Evolutionary conservation across 2,888 invertebrate genomes (phyloP).

Genomic region (Noctua janthe): DNA sequence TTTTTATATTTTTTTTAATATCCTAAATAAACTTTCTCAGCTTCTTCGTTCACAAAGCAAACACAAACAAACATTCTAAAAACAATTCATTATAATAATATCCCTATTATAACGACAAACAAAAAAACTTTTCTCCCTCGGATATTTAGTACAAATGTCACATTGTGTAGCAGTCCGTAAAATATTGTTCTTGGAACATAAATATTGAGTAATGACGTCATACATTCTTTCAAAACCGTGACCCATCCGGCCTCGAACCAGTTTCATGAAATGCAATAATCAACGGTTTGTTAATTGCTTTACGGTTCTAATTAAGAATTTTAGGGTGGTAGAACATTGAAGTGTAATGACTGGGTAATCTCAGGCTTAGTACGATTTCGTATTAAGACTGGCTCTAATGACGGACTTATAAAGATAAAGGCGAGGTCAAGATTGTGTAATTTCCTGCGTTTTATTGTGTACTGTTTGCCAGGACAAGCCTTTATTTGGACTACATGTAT

Average conservation of each 20-base stretch:
- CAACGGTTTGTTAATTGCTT: slow-evolving; percentile 35
- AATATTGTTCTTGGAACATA: slow-evolving; percentile 44
- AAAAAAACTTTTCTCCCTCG: neutral
- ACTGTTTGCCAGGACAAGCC: neutral
- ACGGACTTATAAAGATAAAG: slow-evolving; percentile 54
- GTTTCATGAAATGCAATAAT: slow-evolving; percentile 35
- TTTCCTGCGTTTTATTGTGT: slow-evolving; percentile 31
- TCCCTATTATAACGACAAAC: slow-evolving; percentile 13
- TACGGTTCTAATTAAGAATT: slow-evolving; percentile 40
- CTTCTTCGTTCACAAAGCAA: neutral
- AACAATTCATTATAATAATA: slow-evolving; percentile 13
- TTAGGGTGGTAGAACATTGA: slow-evolving; percentile 33
- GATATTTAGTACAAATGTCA: slow-evolving; percentile 32
- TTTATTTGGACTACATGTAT: neutral
- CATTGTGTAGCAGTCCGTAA: slow-evolving; percentile 37
- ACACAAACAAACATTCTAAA: slow-evolving; percentile 22
- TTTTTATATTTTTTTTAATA: too few species aligned
- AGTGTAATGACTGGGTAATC: slow-evolving; percentile 44
- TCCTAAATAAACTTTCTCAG: neutral
- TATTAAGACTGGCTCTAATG: slow-evolving; percentile 52
- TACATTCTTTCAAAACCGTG: slow-evolving; percentile 32
- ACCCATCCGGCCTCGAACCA: slow-evolving; percentile 38
- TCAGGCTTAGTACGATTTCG: slow-evolving; percentile 47
- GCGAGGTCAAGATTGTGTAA: slow-evolving; percentile 38
- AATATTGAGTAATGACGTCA: slow-evolving; percentile 57